Evolutionary conservation across 1,140 invertebrate species (phyloP), one percentile per base, ranked within the genome.

Genomic region (Ptiloglossa arizonensis): DNA sequence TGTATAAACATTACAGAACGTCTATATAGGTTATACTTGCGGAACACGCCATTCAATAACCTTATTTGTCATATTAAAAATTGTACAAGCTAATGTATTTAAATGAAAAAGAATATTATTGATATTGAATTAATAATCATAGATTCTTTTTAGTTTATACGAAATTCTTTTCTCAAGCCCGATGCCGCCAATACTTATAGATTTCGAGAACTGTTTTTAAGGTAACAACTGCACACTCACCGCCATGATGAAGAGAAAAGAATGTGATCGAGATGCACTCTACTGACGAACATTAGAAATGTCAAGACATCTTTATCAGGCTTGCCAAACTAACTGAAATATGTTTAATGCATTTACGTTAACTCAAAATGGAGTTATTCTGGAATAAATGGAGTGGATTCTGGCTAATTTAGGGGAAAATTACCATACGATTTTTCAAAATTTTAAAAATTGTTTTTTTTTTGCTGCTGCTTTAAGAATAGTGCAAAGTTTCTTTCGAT

Each of bases 171-270:
- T 35, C 35, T 80, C 41, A 64, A n/a, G 1, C 9, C 13, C 13
- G 87, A 89, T 91, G 87, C 22, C 15, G 24, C 4, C 19, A 77
- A 89, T 89, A 79, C 79, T 75, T 38, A 54, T 27, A n/a, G 86
- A 90, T 87, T 85, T 81, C 46, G 24, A 62, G 13, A 35, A 67
- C 56, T 50, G 75, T 74, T 69, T 83, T 69, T 57, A 32, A 29
- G 19, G 2, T 59, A 75, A 67, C 32, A 17, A 83, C 46, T 57
- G n/a, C 44, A 63, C 64, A 90, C 90, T 90, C 72, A 91, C 90
- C 90, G 89, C 87, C 90, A 91, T 91, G 79, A 69, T 87, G 81
- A 41, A 89, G 44, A 73, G 80, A 79, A 85, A 86, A 88, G 79
- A 76, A 80, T 54, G 80, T n/a, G 38, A 72, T 48, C 24, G 17